A percentile compares a stretch with the other conserved stretches of the same genome.
phyloP scores from a whole-genome alignment of 2,888 invertebrate genomes.

The Boloria selene region DNA sequence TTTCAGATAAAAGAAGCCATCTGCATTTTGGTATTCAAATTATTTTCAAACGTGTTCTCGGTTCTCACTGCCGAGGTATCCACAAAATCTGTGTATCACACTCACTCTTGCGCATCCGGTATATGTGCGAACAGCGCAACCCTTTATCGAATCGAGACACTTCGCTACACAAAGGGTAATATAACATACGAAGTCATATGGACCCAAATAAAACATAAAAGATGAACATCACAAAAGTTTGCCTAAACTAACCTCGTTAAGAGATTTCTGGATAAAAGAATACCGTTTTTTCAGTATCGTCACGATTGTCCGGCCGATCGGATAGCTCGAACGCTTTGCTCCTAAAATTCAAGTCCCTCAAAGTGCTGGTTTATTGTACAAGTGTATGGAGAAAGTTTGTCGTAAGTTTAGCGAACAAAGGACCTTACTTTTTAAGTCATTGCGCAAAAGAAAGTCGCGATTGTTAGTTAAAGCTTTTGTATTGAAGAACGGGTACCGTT shows the following conservation, averaged over 20 bases:
- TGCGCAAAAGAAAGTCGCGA: constrained; percentile 72
- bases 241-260: constrained; percentile 82
- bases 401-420: constrained; percentile 59
- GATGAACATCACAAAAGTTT: constrained; percentile 80
- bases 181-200: constrained; percentile 74
- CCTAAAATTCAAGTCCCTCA: constrained; percentile 39
- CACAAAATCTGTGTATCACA: constrained; percentile 68
- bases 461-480: constrained; percentile 66
- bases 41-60: constrained; percentile 79
- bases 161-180: constrained; percentile 61
- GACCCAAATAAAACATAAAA: constrained; percentile 73
- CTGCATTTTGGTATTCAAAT: constrained; percentile 82
- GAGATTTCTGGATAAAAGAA: constrained; percentile 81
- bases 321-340: constrained; percentile 69
- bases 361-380: constrained; percentile 55
- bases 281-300: constrained; percentile 80
- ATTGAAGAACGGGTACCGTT: constrained; percentile 58
- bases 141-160: constrained; percentile 58
- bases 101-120: constrained; percentile 72
- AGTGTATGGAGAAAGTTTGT: constrained; percentile 69
- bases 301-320: constrained; percentile 78
- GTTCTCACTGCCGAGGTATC: constrained; percentile 59
- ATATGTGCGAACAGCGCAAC: constrained; percentile 63
- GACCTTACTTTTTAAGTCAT: constrained; percentile 63
- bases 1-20: constrained; percentile 78